Conservation (phyloP, 2,888 invertebrate genomes). For the Panzeria rudis region DNA sequence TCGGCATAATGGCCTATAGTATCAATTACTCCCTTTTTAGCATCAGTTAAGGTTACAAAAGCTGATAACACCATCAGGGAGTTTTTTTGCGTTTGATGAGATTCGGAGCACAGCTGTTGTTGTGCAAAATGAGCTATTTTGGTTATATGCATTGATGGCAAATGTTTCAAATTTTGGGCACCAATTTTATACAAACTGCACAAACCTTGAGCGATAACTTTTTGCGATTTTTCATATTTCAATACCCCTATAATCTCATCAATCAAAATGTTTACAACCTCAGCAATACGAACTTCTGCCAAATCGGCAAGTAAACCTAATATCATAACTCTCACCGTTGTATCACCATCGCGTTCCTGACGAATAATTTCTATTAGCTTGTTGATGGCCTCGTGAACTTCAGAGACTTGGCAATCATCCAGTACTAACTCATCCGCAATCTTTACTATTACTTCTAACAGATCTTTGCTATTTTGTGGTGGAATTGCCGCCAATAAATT, state of each 20-base stretch:
- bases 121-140: conserved; percentile 82
- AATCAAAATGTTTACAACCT: conserved; percentile 78
- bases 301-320: conserved; percentile 80
- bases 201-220: conserved; percentile 83
- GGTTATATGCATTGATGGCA: conserved; percentile 79
- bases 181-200: conserved; percentile 82
- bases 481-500: conserved; percentile 74
- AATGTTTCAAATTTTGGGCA: conserved; percentile 75
- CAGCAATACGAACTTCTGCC: conserved; percentile 78
- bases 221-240: conserved; percentile 81
- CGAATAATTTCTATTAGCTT: conserved; percentile 80
- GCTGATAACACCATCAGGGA: conserved; percentile 81
- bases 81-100: conserved; percentile 83
- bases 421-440: conserved; percentile 80
- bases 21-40: conserved; percentile 86
- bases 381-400: conserved; percentile 78
- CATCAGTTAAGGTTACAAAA: conserved; percentile 84
- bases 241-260: conserved; percentile 81
- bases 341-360: conserved; percentile 79
- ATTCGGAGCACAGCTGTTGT: conserved; percentile 80
- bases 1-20: conserved; percentile 93
- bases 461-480: conserved; percentile 75
- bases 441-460: conserved; percentile 80
- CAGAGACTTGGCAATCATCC: conserved; percentile 76
- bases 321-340: conserved; percentile 80